Percentiles rank a stretch among this genome's conserved stretches.
Evolutionary conservation across 2,888 invertebrate genomes (phyloP).

Genomic region (Xestia c-nigrum): DNA sequence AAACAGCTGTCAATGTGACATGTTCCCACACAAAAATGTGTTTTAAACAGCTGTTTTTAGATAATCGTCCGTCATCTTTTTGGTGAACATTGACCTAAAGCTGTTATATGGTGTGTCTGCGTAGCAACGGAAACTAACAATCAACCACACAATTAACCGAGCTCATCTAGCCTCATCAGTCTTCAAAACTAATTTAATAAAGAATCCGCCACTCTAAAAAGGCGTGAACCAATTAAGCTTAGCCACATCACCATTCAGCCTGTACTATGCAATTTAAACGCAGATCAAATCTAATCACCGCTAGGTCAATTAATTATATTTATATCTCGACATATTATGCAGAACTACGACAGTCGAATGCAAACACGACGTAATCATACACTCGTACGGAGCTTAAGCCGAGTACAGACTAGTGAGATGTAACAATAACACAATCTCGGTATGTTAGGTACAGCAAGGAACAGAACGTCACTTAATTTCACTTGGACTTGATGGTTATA

Average conservation of each 20-base stretch:
- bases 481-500: too few relatives aligned
- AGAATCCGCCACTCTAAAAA: background rate
- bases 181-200: background rate
- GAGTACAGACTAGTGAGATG: background rate
- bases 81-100: too few relatives aligned
- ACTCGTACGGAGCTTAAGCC: background rate
- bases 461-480: too few relatives aligned
- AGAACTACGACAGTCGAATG: constrained; percentile 26
- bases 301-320: constrained; percentile 53
- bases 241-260: constrained; percentile 2
- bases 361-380: constrained; percentile 2
- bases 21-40: too few relatives aligned
- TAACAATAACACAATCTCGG: too few relatives aligned
- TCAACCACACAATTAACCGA: background rate
- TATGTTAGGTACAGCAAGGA: too few relatives aligned
- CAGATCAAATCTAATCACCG: constrained; percentile 43
- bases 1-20: too few relatives aligned
- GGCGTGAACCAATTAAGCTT: constrained; percentile 29
- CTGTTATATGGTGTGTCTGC: background rate
- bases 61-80: too few relatives aligned
- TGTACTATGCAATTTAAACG: constrained; percentile 38
- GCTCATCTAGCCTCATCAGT: too few relatives aligned
- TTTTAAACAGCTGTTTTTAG: too few relatives aligned
- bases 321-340: constrained; percentile 32
- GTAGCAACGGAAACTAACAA: background rate